Base-by-base conservation (phyloP, 2,888 invertebrate genomes). In the Teleogryllus oceanicus region DNA sequence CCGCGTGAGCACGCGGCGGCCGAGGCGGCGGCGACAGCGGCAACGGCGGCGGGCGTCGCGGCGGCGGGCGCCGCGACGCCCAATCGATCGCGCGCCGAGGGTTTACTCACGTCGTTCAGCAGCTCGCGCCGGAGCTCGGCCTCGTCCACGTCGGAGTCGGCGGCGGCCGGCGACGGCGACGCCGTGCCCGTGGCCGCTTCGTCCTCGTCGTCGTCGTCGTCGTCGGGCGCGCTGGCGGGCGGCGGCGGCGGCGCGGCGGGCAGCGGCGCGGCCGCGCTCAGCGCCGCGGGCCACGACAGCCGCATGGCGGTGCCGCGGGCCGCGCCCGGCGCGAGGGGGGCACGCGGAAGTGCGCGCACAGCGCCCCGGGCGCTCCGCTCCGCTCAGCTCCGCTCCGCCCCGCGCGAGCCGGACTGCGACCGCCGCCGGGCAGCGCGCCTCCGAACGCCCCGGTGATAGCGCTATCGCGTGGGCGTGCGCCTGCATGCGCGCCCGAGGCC, bases 51-150 rank as follows among this genome's bases (percentile, higher is more conserved):
- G 50, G 79, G 76, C 50, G 75, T 51, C 49, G 49, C 49, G 50
- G 21, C 20, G 20, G 12, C 16, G n/a, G 76, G 76, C 49, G 75
- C 24, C 49, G 50, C 75, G 75, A 78, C 24, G 50, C 74, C 49
- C 78, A n/a, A 77, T 78, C 78, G 16, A 78, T 78, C 78, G 21
- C 37, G 11, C 12, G 13, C 13, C 24, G 12, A 5, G 49, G 20
- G 13, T 16, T 21, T 78, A 90, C 94, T 91, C 87, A 95, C 95
- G 88, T 95, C 95, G 87, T 94, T 92, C 84, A 95, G 89, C 85
- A 95, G 88, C 87, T 93, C 93, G 84, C 93, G 89, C 81, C 93
- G 90, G 84, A 94, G 89, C 86, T 94, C 94, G 62, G 92, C 92
- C 86, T 94, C 95, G 86, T 95, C 94, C 83, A 91, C 88, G 85